Evolutionary conservation across 1,140 invertebrate genomes (phyloP), one percentile per base, ranked within the genome.

Genomic region (Zaprionus vittiger): DNA sequence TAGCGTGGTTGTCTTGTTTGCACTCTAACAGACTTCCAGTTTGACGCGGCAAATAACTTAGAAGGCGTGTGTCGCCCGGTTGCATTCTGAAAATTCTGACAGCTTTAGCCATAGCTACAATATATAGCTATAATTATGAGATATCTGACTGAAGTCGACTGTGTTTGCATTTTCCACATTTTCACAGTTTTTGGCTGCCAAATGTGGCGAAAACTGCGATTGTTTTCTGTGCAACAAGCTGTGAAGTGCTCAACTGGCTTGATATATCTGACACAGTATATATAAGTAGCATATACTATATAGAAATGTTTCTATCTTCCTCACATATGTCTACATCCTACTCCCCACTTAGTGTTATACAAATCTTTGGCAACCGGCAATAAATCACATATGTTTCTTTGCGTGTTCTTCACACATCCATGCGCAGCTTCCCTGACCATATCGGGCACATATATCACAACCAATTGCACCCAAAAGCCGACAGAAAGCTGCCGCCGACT

Each of bases 1-100:
- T 31, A 37, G 81, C 82, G 79, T 85, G 79, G 83, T 73, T 86
- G 83, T 72, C 83, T 87, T 62, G 83, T 86, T 89, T 90, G 79
- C 75, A 76, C 71, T 81, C 84, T 81, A 84, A 87, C 85, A 89
- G 17, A 89, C 72, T 83, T 89, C 62, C 66, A 74, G 70, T 78
- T 74, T 74, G 64, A 49, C 38, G 56, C 71, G 85, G 83, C 76
- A 80, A 64, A 83, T 56, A 80, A 84, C 73, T 54, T 52, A 79
- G 79, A 71, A 59, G 73, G 68, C 73, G 69, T 71, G 61, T 64
- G 73, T 59, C 15, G 17, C 24, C 9, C 34, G 17, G 31, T 55
- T 59, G 55, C 28, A 59, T 34, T 41, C 41, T 24, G 47, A 63
- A 74, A 70, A 63, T 22, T 63, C 31, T 64, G 73, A 2, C 37